A percentile compares a stretch with the other conserved stretches of the same genome.
Conservation (phyloP, 2,888 invertebrate genomes). For the Mylabris sibirica region DNA sequence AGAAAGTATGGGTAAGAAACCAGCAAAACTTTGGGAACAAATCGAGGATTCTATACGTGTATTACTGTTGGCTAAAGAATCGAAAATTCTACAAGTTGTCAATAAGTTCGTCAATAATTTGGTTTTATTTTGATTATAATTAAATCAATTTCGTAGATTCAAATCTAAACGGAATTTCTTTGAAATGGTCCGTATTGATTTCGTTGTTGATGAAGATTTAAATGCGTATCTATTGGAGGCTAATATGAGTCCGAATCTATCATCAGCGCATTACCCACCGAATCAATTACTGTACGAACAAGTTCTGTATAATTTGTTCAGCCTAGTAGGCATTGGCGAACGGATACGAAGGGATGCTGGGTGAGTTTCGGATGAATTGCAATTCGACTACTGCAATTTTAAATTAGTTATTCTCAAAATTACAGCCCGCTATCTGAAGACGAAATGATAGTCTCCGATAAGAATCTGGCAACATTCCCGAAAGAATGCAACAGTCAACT, state of each 20-base stretch:
- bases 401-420: too few relatives aligned
- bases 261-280: conserved; percentile 89
- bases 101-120: conserved; percentile 45
- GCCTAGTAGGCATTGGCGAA: conserved; percentile 77
- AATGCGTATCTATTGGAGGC: conserved; percentile 92
- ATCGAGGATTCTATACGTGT: conserved; percentile 80
- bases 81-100: conserved; percentile 69
- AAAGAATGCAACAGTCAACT: conserved; percentile 68
- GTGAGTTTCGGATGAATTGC: conserved; percentile 50
- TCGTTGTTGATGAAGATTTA: conserved; percentile 86
- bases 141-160: conserved; percentile 49
- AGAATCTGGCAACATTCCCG: conserved; percentile 80
- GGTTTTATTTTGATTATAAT: conserved; percentile 12
- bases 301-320: conserved; percentile 83
- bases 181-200: conserved; percentile 94
- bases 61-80: conserved; percentile 75
- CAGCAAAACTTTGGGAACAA: conserved; percentile 78
- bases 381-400: too few relatives aligned
- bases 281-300: conserved; percentile 92
- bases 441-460: conserved; percentile 68
- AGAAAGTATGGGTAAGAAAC: conserved; percentile 72
- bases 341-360: conserved; percentile 60
- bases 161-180: conserved; percentile 79
- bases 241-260: conserved; percentile 98
- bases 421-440: conserved; percentile 46